Conservation (phyloP, 1,140 invertebrate species). For the Oedothorax gibbosus region DNA sequence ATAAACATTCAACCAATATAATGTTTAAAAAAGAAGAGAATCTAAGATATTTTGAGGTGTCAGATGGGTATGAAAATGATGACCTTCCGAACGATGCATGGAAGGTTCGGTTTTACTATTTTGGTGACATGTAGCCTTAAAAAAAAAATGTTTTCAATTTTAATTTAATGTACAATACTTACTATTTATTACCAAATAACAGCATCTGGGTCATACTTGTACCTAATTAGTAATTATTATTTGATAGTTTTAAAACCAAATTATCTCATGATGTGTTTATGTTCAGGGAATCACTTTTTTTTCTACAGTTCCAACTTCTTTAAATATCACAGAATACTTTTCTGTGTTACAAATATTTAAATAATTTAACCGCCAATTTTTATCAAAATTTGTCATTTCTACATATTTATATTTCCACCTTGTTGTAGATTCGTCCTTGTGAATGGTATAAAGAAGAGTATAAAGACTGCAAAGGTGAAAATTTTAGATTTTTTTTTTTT, state of each 20-base stretch:
- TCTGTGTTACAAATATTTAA: not conserved
- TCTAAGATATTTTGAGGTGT: constrained; percentile 12
- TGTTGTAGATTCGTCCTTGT: constrained; percentile 73
- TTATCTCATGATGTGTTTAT: not conserved
- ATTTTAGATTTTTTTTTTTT: not conserved
- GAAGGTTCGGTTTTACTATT: constrained; percentile 6
- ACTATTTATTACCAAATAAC: too few relatives aligned
- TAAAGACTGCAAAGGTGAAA: constrained; percentile 77
- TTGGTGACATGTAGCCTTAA: not conserved
- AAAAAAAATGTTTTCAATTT: too few relatives aligned
- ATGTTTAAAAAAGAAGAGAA: not conserved
- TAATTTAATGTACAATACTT: too few relatives aligned
- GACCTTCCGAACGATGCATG: constrained; percentile 13
- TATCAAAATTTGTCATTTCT: not conserved
- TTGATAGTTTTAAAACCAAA: too few relatives aligned
- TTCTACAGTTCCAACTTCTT: not conserved
- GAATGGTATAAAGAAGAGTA: constrained; percentile 82
- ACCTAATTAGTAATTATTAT: too few relatives aligned
- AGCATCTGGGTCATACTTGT: too few relatives aligned
- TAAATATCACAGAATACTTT: not conserved
- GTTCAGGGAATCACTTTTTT: not conserved
- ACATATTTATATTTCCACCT: not conserved
- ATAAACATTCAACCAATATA: not conserved
- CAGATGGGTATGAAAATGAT: not conserved
- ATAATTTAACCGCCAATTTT: too few relatives aligned